Evolutionary conservation across 2,888 invertebrate species (phyloP).

Genomic region (Spilosoma lubricipeda): DNA sequence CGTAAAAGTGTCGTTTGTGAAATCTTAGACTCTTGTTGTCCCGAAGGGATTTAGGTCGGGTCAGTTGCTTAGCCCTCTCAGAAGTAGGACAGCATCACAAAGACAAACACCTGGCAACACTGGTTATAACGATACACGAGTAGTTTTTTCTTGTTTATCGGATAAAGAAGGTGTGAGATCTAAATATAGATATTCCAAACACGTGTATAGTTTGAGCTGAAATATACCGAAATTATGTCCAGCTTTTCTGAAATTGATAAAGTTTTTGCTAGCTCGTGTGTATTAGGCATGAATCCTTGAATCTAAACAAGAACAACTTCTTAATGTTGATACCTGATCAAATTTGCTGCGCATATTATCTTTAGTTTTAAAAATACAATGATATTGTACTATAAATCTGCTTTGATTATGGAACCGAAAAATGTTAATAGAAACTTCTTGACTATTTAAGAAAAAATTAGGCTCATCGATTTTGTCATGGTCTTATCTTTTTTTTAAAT

Average conservation of each 20-base stretch:
- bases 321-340: no score
- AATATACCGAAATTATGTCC: not conserved
- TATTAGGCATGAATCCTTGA: no score
- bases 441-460: no score
- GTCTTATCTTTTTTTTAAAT: no score
- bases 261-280: not conserved
- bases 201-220: not conserved
- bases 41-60: conserved; percentile 26
- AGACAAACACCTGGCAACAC: conserved; percentile 22
- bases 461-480: no score
- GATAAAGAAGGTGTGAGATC: not conserved
- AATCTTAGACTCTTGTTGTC: conserved; percentile 19
- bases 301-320: no score
- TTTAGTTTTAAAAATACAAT: no score
- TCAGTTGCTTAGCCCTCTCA: conserved; percentile 22
- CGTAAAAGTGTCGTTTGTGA: conserved; percentile 9
- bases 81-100: conserved; percentile 26
- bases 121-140: conserved; percentile 18
- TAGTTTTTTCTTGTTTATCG: conserved; percentile 18
- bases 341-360: no score
- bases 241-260: not conserved
- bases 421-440: no score
- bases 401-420: no score
- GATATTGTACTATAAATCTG: no score
- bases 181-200: not conserved